Evolutionary conservation across 2,797 vertebrate species (phyloP), one percentile per base, ranked within the genome.

Genomic region (Varecia variegata): DNA sequence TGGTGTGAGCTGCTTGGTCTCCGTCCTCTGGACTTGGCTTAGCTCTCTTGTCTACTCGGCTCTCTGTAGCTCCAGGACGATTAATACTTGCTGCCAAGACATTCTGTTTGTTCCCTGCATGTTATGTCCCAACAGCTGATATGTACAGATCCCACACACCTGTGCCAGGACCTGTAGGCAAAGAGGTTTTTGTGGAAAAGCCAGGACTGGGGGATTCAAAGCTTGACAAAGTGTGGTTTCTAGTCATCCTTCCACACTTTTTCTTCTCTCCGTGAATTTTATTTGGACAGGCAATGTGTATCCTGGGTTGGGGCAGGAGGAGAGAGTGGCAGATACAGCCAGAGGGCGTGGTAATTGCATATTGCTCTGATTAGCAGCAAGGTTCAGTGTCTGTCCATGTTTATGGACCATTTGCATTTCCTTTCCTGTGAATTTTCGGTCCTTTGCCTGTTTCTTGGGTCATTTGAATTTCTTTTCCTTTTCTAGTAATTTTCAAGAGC

Each of bases 151-250:
- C 18, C 47, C 1, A 27, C 45, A 89, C 30, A 65, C 74, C 54
- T 90, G 38, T 94, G 93, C 93, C 86, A 91, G 91, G 47, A 27
- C 67, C 88, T 86, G 52, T 21, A 65, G 77, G 91, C 85, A 52
- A 62, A 92, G 60, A 89, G 73, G 35, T 38, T 79, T 88, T 56
- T 58, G 4, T 60, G 79, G 58, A 58, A 35, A 67, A 88, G 50
- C 27, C 60, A 67, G 79, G 60, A 35, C 56, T 79, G 68, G 68
- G 71, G 35, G 62, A 43, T 73, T 43, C 35, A 25, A 74, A 77
- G n/a, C 77, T 54, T 47, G 17, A 67, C 20, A 62, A 84, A 90
- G 11, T 14, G 3, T 3, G 40, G 60, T 60, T 74, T 38, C 54
- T 80, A 3, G 2, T 79, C 13, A 3, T 68, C 13, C n/a, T 67